Evolutionary conservation across 2,113 vertebrate genomes (phyloP).

Genomic region (Pseudopodoces humilis): DNA sequence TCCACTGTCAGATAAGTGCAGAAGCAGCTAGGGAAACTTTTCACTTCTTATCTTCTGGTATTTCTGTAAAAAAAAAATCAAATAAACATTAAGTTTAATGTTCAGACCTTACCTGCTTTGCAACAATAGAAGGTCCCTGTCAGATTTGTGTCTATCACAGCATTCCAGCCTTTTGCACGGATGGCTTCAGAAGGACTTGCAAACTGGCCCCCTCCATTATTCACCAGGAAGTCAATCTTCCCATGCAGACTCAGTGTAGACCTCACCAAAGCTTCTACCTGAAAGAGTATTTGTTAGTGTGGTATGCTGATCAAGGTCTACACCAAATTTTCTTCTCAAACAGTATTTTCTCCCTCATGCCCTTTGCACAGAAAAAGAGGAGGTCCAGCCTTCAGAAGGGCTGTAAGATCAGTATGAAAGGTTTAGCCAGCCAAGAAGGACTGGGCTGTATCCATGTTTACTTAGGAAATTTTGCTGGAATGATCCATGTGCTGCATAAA

Average conservation of each 20-base stretch:
- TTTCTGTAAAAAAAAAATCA: not conserved
- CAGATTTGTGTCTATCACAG: slow-evolving; percentile 94
- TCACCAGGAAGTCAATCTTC: slow-evolving; percentile 89
- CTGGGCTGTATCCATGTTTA: not conserved
- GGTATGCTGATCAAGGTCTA: not conserved
- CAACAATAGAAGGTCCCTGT: slow-evolving; percentile 95
- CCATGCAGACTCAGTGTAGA: slow-evolving; percentile 78
- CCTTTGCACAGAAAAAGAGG: not conserved
- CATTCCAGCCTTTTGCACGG: slow-evolving; percentile 89
- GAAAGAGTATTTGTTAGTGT: not conserved
- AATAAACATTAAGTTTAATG: not conserved
- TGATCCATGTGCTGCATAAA: not conserved
- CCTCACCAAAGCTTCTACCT: slow-evolving; percentile 87
- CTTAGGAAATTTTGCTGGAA: not conserved
- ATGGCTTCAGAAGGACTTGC: slow-evolving; percentile 76
- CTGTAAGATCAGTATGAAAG: not conserved
- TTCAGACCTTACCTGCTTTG: slow-evolving; percentile 79
- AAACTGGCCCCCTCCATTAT: slow-evolving; percentile 95
- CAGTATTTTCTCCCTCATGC: not conserved
- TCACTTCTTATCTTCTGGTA: not conserved
- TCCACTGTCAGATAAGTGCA: not conserved
- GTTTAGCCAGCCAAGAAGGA: not conserved
- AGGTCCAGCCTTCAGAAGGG: not conserved
- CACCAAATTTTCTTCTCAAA: not conserved
- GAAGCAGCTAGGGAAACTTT: not conserved